Evolutionary conservation across 2,797 vertebrate genomes (phyloP).

Genomic region (Acomys russatus): DNA sequence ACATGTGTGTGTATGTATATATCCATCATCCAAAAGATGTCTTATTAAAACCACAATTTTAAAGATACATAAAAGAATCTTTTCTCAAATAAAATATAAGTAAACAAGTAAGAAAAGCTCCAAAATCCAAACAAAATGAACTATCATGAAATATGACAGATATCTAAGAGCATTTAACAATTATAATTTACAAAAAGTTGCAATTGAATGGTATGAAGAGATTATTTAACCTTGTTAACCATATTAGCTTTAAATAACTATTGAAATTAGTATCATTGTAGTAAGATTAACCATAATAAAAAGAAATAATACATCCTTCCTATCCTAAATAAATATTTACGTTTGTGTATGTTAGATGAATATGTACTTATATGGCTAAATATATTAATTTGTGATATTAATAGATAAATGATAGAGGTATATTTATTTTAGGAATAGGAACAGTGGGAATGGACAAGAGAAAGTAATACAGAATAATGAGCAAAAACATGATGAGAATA

Average conservation of each 20-base stretch:
- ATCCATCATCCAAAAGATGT: neutral
- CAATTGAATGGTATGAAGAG: neutral
- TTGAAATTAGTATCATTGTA: neutral
- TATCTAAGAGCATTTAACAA: slow-evolving; percentile 9
- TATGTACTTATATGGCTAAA: neutral
- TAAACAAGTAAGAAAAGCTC: neutral
- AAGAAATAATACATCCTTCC: neutral
- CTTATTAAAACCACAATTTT: neutral
- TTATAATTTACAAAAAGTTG: neutral
- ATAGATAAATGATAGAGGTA: neutral
- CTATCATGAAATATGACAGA: neutral
- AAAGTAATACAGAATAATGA: neutral
- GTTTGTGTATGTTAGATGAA: neutral
- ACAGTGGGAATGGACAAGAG: too few relatives aligned
- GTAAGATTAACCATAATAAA: neutral
- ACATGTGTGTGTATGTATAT: too few relatives aligned
- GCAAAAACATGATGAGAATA: neutral
- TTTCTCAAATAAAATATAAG: neutral
- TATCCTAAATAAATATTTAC: neutral
- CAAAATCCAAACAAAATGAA: neutral
- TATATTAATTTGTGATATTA: neutral
- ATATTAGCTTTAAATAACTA: neutral
- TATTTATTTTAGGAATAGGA: neutral
- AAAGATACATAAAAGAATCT: neutral
- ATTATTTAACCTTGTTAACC: neutral